Evolutionary conservation across 2,113 vertebrate genomes (phyloP).

Genomic region (Vulpes vulpes): DNA sequence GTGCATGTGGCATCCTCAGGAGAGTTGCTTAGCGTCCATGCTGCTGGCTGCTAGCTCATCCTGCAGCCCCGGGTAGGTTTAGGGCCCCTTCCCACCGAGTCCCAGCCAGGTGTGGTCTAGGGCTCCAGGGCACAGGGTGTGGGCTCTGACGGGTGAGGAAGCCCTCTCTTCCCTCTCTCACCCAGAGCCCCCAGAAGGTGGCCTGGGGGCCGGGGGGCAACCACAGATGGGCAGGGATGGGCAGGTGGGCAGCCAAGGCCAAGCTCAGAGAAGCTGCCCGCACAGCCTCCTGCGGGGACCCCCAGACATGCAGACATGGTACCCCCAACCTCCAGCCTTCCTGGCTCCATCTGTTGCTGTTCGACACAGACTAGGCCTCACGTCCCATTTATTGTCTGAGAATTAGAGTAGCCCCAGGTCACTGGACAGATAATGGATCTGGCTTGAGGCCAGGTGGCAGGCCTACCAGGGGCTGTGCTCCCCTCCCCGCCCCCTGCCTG

Average conservation of each 20-base stretch:
- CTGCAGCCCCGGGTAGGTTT: neutral
- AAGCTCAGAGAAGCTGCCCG: neutral
- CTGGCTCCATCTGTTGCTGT: neutral
- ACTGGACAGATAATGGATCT: neutral
- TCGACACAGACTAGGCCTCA: neutral
- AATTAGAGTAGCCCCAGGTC: neutral
- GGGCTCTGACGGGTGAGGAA: neutral
- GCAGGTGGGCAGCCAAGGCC: neutral
- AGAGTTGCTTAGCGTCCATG: neutral
- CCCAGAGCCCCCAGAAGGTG: neutral
- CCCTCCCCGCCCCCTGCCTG: neutral
- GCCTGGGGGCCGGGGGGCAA: neutral
- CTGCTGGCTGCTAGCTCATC: neutral
- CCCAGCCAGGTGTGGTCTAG: neutral
- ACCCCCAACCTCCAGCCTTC: neutral
- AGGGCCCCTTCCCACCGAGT: too few species aligned
- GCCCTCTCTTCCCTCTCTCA: neutral
- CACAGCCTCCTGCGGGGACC: accelerated
- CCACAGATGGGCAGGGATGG: too few species aligned
- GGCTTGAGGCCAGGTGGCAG: neutral
- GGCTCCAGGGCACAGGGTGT: accelerated
- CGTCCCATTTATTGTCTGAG: neutral
- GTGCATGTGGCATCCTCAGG: neutral
- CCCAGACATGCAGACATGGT: accelerated
- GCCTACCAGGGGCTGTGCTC: neutral